Conservation (phyloP, 30 jellyfish, hydroid and myxozoan species). For the Clytia hemisphaerica region DNA sequence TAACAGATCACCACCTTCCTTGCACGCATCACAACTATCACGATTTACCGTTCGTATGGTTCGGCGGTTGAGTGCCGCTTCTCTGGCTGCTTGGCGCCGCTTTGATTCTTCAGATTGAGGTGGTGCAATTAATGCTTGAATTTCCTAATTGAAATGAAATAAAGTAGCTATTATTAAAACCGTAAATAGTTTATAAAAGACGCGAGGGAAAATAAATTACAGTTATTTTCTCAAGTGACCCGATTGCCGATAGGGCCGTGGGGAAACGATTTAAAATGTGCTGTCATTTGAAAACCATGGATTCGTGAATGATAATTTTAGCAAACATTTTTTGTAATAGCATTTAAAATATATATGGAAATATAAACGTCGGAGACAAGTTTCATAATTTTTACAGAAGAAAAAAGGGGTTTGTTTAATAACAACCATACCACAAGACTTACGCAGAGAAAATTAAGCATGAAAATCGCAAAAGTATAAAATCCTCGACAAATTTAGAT, state of each 20-base stretch:
- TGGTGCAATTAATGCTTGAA: conserved; percentile 92
- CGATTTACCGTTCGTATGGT: conserved; percentile 79
- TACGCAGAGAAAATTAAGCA: neutral
- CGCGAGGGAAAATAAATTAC: too few species aligned
- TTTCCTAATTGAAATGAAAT: conserved; percentile 46
- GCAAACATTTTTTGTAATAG: too few species aligned
- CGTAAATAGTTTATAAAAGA: neutral
- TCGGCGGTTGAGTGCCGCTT: conserved; percentile 37
- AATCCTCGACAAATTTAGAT: neutral
- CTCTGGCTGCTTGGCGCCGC: conserved; percentile 40
- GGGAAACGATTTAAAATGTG: too few species aligned
- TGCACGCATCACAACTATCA: conserved; percentile 93
- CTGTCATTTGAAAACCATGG: too few species aligned
- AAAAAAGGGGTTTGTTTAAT: too few species aligned
- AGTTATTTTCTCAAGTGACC: too few species aligned
- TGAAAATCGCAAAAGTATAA: neutral
- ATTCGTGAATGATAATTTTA: too few species aligned
- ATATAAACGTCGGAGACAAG: too few species aligned
- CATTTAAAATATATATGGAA: too few species aligned
- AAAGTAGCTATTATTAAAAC: neutral
- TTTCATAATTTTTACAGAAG: too few species aligned
- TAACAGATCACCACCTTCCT: conserved; percentile 90
- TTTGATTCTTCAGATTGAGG: conserved; percentile 89
- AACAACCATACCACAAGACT: too few species aligned
- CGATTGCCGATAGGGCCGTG: too few species aligned